Conservation (phyloP, 2,888 invertebrate species). For the Drosophila austrosaltans region DNA sequence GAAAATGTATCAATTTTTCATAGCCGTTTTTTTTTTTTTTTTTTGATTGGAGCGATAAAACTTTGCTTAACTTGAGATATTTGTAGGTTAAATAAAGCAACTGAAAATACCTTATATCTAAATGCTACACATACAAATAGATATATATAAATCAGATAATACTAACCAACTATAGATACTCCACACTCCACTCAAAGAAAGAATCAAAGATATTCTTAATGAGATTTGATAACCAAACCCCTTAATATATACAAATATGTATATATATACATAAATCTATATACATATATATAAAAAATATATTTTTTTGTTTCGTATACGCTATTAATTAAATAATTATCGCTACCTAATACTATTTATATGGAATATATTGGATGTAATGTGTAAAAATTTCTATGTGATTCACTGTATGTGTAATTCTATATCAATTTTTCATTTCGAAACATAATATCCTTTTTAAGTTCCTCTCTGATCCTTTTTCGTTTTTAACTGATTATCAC, state of each 20-base stretch:
- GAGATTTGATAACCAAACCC: slow-evolving; percentile 43
- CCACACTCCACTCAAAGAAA: slow-evolving; percentile 41
- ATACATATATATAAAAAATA: slow-evolving; percentile 50
- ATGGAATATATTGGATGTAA: slow-evolving; percentile 82
- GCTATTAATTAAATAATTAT: slow-evolving; percentile 71
- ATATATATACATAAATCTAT: slow-evolving; percentile 40
- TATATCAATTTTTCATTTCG: slow-evolving; percentile 45
- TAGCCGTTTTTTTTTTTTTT: neutral
- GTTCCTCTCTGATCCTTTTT: slow-evolving; percentile 25
- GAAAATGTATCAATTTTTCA: neutral
- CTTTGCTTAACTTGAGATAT: neutral
- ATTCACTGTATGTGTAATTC: slow-evolving; percentile 82
- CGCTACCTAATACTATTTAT: slow-evolving; percentile 69
- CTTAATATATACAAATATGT: slow-evolving; percentile 33
- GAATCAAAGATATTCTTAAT: slow-evolving; percentile 47
- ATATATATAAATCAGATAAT: slow-evolving; percentile 2
- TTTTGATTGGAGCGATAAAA: neutral
- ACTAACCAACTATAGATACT: slow-evolving; percentile 25
- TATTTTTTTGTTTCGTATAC: slow-evolving; percentile 65
- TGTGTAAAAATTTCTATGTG: slow-evolving; percentile 82
- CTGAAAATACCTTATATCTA: slow-evolving; percentile 31
- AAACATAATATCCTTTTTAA: slow-evolving; percentile 28
- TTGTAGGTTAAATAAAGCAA: neutral
- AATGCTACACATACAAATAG: neutral
- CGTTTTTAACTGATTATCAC: slow-evolving; percentile 23